Evolutionary conservation across 2,113 vertebrate species (phyloP).

Genomic region (Cyprinus carpio): DNA sequence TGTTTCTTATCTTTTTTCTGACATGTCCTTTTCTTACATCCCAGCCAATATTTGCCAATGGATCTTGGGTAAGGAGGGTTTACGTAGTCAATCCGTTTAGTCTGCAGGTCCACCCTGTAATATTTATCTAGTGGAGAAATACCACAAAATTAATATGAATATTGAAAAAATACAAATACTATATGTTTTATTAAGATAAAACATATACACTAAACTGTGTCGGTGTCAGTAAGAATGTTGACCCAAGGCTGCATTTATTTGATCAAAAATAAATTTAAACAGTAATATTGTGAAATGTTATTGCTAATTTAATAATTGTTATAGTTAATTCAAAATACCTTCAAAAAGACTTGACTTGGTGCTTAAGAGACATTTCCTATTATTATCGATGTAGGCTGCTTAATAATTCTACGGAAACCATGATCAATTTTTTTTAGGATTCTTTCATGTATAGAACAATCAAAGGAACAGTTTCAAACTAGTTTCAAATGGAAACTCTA

Average conservation of each 20-base stretch:
- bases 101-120: slow-evolving; percentile 87
- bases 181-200: not conserved
- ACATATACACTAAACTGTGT: not conserved
- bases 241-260: not conserved
- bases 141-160: not conserved
- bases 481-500: no score
- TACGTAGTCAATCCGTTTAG: slow-evolving; percentile 77
- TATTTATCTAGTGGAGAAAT: slow-evolving; percentile 82
- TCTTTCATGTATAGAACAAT: not conserved
- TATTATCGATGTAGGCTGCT: not conserved
- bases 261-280: not conserved
- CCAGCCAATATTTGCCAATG: slow-evolving; percentile 91
- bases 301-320: no score
- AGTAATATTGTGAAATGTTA: no score
- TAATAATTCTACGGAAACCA: not conserved
- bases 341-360: not conserved
- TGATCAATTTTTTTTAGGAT: not conserved
- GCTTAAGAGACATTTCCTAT: not conserved
- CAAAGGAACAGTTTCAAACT: not conserved
- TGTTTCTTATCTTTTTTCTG: slow-evolving; percentile 68
- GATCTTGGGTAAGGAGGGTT: slow-evolving; percentile 88
- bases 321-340: not conserved
- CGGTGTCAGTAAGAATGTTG: not conserved
- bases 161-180: not conserved
- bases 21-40: slow-evolving; percentile 71